Base-by-base conservation (phyloP, 1,140 invertebrate genomes). In the Cherax quadricarinatus region DNA sequence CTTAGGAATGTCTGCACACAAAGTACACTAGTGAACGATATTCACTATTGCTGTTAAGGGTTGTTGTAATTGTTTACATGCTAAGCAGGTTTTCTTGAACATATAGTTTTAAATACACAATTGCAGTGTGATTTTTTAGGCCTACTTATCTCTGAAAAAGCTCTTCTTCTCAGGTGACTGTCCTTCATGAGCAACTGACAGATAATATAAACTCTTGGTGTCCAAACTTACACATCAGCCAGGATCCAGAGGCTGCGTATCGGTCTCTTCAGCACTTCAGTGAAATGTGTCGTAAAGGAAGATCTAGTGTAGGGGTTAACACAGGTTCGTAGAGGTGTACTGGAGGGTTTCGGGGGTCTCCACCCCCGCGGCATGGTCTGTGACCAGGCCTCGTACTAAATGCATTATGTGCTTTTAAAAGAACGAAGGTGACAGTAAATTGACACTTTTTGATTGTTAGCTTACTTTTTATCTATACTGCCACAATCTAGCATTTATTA, bases 251-350 rank as follows among this genome's bases (percentile, higher is more conserved):
- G 5, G 53, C 92, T 80, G 85, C 85, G 0, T 88, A 91, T 80
- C 94, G 62, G 62, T 79, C 88, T 21, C 73, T 93, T 14, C 92
- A 93, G 62, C 88, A 48, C 70, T 93, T 94, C 70, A 89, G 88
- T 79, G 93, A 94, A 48, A 57, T 87, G 78, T 94, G 92, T 60
- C 85, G 92, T 73, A 89, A 80, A 30, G 73, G 92, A 48, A 81
- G 92, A 79, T 86, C 86, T 79, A 75, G 86, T 73, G 51, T 73
- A 66, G 88, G 81, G 12, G 79, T 89, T 66, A 60, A 66, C 10
- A 53, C 80, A 82, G 88, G 88, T 89, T 48, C 12, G 87, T 62
- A 41, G n/a, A 85, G 16, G 7, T 21, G 16, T 66, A 57, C 9
- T 57, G 53, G 53, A 57, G 53, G 4, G 53, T 48, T 80, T 5